Evolutionary conservation across 30 jellyfish, hydroid and myxozoan species (phyloP), one percentile per base, ranked within the genome.

Genomic region (Catostylus mosaicus): DNA sequence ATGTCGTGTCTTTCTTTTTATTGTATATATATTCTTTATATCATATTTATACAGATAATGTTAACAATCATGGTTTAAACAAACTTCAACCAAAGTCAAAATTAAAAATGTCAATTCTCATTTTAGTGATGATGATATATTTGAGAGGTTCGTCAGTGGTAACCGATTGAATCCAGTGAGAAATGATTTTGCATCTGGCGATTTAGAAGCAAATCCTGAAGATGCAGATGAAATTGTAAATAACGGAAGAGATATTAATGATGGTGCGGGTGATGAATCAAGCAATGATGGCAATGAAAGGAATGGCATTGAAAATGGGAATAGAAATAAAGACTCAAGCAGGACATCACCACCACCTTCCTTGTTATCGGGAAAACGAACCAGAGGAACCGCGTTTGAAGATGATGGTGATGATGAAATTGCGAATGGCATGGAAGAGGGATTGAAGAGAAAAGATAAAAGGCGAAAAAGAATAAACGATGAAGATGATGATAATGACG

Each of bases 91-190:
- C n/a, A n/a, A n/a, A n/a, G n/a, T n/a, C n/a, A n/a, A n/a, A n/a
- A n/a, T n/a, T n/a, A n/a, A n/a, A n/a, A n/a, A n/a, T n/a, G n/a
- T n/a, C n/a, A n/a, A n/a, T n/a, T n/a, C n/a, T 43, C 16, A 6
- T 73, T 73, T 11, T 24, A 73, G 84, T 33, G 84, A 73, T 73
- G 84, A 73, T 9, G 84, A 73, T 10, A 73, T 46, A 20, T 73
- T 73, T 52, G 84, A 73, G 23, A 26, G 68, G 12, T 73, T 73
- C 52, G 20, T 73, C 47, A 30, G 30, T 45, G 84, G 71, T 8
- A 73, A 50, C 72, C 35, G 66, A 69, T 20, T 43, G 12, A 43
- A 8, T 6, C 56, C 56, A 43, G 56, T 16, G 56, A n/a, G n/a
- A n/a, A n/a, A n/a, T n/a, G n/a, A n/a, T n/a, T n/a, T n/a, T n/a